Conservation (phyloP, 2,888 invertebrate genomes). For the Lepidocyrtinus sp. region DNA sequence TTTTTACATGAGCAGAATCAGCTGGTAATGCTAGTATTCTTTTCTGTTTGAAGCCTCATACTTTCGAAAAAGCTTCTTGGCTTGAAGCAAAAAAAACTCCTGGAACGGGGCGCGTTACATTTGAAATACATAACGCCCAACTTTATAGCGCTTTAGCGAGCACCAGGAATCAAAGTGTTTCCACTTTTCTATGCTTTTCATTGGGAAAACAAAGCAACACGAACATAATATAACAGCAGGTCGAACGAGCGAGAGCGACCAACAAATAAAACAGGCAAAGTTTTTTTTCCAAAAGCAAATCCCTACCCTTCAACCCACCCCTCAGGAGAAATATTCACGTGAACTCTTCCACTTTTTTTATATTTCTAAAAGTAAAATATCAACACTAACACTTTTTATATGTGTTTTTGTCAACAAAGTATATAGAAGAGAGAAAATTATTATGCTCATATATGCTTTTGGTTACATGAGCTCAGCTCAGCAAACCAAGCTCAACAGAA, state of each 20-base stretch:
- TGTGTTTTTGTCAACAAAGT: slow-evolving; percentile 13
- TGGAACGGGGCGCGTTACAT: no score
- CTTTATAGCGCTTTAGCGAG: no score
- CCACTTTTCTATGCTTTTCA: background rate
- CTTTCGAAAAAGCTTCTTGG: no score
- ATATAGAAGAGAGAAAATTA: no score
- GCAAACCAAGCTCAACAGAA: no score
- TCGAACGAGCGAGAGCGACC: no score
- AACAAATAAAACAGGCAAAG: background rate
- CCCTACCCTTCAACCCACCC: background rate
- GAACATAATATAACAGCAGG: background rate
- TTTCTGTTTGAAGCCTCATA: no score
- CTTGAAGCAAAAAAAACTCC: no score
- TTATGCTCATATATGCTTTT: no score
- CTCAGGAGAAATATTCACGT: background rate
- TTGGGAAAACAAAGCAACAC: background rate
- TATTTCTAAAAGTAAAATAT: background rate
- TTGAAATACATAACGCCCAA: no score
- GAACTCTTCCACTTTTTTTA: slow-evolving; percentile 1
- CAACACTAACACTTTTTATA: slow-evolving; percentile 13
- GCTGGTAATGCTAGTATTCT: background rate
- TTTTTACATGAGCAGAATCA: slow-evolving; percentile 1
- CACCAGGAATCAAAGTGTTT: no score
- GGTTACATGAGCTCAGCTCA: no score
- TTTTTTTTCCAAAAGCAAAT: background rate